Evolutionary conservation across 2,888 invertebrate genomes (phyloP), one percentile per base, ranked within the genome.

Genomic region (Palloptera scutellata): DNA sequence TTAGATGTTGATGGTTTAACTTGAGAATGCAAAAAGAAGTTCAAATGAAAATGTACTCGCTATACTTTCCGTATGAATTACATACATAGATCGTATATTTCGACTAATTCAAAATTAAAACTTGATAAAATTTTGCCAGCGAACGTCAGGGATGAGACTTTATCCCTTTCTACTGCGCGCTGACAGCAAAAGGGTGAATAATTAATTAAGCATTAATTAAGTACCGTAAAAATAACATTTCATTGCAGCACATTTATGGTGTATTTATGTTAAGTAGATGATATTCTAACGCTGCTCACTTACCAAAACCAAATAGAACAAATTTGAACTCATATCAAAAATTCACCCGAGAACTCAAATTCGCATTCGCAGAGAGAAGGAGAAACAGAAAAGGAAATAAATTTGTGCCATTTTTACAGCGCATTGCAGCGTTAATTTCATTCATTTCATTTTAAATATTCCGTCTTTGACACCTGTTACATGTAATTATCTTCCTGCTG

Each of bases 381-480:
- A 45, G 10, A 48, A 48, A 1, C 48, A 15, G n/a, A 48, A 48
- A 48, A 48, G 48, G 48, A n/a, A 48, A 12, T 15, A 15, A 48
- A 13, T 4, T 6, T 8, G 13, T 48, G n/a, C 48, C 8, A n/a
- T 48, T 48, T 48, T 48, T 8, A 3, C 48, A 48, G 48, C 15
- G 48, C 48, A 48, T 13, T 48, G 48, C 15, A 15, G 48, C 48
- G 15, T 48, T 48, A 48, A 48, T 48, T 48, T 48, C 48, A 48
- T 48, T 48, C 30, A 30, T 48, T 48, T 13, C 48, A 11, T 15
- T 13, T 15, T 48, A 48, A 48, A 48, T 13, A 77, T 78, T 79
- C 78, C 65, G 78, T 76, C 79, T 77, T 78, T 78, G 71, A 73
- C 78, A 78, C 78, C 78, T 78, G 79, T 78, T 78, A 78, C 79